Conservation (phyloP, 2,888 invertebrate genomes). For the Dorcus parallelipipedus region DNA sequence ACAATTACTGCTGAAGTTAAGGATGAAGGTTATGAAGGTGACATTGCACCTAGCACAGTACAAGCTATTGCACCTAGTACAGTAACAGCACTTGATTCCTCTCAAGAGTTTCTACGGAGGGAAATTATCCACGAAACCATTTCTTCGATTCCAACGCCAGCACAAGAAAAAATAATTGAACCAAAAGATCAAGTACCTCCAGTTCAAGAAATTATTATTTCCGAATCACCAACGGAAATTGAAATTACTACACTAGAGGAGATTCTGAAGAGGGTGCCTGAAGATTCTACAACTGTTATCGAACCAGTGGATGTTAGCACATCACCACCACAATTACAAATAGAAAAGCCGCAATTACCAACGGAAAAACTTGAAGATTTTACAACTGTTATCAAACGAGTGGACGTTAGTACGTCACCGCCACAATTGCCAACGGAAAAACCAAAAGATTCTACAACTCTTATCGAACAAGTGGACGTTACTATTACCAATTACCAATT, state of each 20-base stretch:
- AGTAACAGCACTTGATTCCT: constrained; percentile 6
- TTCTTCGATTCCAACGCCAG: no score
- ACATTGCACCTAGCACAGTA: constrained; percentile 27
- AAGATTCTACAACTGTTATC: background rate
- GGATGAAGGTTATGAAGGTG: constrained; percentile 3
- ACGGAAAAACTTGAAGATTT: background rate
- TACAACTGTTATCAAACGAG: background rate
- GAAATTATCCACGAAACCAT: background rate
- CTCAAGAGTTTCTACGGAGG: background rate
- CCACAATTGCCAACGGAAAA: background rate
- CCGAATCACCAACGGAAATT: constrained; percentile 1
- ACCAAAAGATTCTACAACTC: background rate
- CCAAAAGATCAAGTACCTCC: background rate
- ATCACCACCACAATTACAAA: background rate
- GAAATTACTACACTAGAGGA: constrained; percentile 3
- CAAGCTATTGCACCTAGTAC: constrained; percentile 39
- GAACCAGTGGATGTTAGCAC: background rate
- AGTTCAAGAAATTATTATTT: background rate
- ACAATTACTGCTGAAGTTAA: constrained; percentile 22
- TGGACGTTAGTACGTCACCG: background rate
- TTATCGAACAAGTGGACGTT: background rate
- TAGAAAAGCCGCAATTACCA: background rate
- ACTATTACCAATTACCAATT: background rate
- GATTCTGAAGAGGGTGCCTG: background rate
- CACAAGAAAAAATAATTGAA: no score